Evolutionary conservation across 2,113 vertebrate species (phyloP).

Genomic region (Osmerus mordax): DNA sequence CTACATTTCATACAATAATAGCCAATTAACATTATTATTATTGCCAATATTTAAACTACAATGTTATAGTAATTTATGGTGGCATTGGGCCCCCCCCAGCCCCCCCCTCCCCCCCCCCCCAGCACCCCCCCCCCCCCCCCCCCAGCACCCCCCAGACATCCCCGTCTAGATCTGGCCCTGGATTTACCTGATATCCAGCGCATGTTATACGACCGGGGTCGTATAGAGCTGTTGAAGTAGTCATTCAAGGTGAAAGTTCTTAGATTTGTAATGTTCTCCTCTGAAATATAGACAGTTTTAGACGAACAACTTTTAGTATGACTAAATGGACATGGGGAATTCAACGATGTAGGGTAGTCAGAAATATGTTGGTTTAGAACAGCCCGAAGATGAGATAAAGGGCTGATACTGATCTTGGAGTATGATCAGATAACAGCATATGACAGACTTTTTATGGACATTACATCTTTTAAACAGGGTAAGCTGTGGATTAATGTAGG

Average conservation of each 20-base stretch:
- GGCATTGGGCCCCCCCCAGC: too few species aligned
- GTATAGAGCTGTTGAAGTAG: slow-evolving; percentile 80
- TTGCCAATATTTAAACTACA: too few species aligned
- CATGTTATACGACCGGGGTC: slow-evolving; percentile 80
- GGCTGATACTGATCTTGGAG: slow-evolving; percentile 3
- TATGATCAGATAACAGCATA: not conserved
- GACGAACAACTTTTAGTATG: not conserved
- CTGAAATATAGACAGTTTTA: slow-evolving; percentile 31
- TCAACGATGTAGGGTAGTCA: not conserved
- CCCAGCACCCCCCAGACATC: too few species aligned
- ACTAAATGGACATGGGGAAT: too few species aligned
- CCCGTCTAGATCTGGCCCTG: too few species aligned
- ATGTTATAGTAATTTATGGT: too few species aligned
- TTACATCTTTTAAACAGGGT: too few species aligned
- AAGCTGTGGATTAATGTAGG: too few species aligned
- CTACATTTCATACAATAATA: too few species aligned
- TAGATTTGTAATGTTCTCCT: not conserved
- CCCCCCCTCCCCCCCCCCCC: too few species aligned
- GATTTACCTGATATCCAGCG: slow-evolving; percentile 89
- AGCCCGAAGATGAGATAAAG: not conserved
- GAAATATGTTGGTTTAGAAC: not conserved
- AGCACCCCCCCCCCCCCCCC: too few species aligned
- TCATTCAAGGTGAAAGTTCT: slow-evolving; percentile 79
- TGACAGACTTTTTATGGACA: not conserved
- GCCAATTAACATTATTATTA: too few species aligned